Base-by-base conservation (phyloP, 2,888 invertebrate species). In the Nesidiocoris tenuis region DNA sequence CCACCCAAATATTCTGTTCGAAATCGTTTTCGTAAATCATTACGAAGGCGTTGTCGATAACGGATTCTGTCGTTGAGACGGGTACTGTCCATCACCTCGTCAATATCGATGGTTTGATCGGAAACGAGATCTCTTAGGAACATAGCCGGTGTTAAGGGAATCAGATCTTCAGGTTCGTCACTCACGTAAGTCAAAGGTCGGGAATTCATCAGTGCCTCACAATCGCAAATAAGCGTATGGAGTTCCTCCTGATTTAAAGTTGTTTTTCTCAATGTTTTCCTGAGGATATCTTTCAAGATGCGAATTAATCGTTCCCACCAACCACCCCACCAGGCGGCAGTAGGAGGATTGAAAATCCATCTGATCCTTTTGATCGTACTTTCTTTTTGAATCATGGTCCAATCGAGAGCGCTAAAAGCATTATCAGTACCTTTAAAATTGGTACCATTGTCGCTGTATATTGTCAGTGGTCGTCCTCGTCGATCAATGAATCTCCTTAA, bases 391-490 rank as follows among this genome's bases (percentile, higher is more conserved):
- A 59, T 24, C 5, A 59, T 2, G 1, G 2, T 2, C 70, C 70
- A 70, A 17, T 70, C 59, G 1, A 70, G 0, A 78, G n/a, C 19
- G 78, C 78, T 23, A 76, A 76, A 16, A 16, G 85, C 82, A 78
- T 82, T 84, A 2, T 79, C 77, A 0, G 82, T 78, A 0, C 83
- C 82, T 1, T 80, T 77, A 78, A 85, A 84, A 78, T 84, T 83
- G 0, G 81, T 81, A 0, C 83, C 83, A 74, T 84, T 84, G 70
- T 85, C 84, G 22, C 81, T 81, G 61, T 81, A 83, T 0, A 84
- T 81, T 2, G 80, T 79, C 9, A 63, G 77, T 0, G 82, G 82
- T 21, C 81, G 75, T 2, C 84, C 82, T 79, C 70, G 5, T 2
- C 56, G 22, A 3, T 56, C 57, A n/a, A 70, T 24, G 18, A 70